Conservation (phyloP, 2,797 vertebrate species). For the Tinamus major region DNA sequence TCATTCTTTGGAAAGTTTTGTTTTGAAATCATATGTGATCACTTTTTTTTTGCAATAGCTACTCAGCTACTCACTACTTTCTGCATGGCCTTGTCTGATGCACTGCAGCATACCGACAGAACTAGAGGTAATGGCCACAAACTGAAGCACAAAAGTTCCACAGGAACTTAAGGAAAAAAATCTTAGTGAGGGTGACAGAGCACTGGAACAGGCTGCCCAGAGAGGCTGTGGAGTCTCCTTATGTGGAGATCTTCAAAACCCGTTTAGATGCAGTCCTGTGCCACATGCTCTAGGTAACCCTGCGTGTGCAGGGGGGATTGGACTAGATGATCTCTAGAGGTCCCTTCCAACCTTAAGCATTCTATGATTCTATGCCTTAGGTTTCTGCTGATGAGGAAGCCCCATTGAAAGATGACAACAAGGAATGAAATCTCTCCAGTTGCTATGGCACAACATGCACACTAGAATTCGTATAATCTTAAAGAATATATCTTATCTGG, state of each 20-base stretch:
- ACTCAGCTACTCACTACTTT: neutral
- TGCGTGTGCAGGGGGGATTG: too few relatives aligned
- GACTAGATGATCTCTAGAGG: too few relatives aligned
- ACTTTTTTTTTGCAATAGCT: neutral
- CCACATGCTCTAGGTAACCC: too few relatives aligned
- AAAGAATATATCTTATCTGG: neutral
- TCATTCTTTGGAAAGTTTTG: neutral
- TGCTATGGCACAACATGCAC: neutral
- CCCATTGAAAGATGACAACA: constrained; percentile 7
- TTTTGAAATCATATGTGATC: neutral
- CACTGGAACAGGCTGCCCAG: too few relatives aligned
- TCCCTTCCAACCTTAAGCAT: too few relatives aligned
- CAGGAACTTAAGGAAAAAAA: too few relatives aligned
- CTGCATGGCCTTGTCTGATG: neutral
- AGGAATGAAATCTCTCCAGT: constrained; percentile 29
- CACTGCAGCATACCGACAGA: neutral
- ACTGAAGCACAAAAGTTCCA: too few relatives aligned
- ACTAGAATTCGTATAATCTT: neutral
- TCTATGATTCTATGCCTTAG: neutral
- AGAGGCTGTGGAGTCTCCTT: too few relatives aligned
- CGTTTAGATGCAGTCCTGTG: too few relatives aligned
- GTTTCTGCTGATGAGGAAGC: constrained; percentile 39
- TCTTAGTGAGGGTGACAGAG: too few relatives aligned
- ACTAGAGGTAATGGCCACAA: too few relatives aligned
- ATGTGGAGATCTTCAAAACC: too few relatives aligned